Evolutionary conservation across 2,113 vertebrate species (phyloP).

Genomic region (Naja naja): DNA sequence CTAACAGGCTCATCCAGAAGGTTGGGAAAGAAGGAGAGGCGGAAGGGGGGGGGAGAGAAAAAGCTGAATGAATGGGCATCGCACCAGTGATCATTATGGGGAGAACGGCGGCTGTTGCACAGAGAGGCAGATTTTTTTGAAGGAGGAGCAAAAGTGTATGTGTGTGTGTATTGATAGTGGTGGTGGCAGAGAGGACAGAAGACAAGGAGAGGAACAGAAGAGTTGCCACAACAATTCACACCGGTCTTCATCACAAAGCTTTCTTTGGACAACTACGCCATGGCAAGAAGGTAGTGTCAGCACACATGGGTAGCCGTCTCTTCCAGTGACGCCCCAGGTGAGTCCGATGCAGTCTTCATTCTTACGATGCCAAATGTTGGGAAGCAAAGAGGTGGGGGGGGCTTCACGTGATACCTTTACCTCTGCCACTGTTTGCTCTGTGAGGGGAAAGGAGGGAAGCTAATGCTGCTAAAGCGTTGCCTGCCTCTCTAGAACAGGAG

Average conservation of each 20-base stretch:
- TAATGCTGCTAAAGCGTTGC: background rate
- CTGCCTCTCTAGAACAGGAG: background rate
- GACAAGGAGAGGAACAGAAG: slow-evolving; percentile 1
- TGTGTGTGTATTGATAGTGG: background rate
- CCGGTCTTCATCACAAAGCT: slow-evolving; percentile 1
- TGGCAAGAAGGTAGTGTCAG: background rate
- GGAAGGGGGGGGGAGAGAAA: slow-evolving; percentile 52
- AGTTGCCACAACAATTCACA: slow-evolving; percentile 2
- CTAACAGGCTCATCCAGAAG: slow-evolving; percentile 61
- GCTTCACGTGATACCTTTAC: background rate
- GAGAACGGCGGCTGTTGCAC: slow-evolving; percentile 57
- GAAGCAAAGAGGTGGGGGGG: background rate
- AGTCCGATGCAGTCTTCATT: background rate
- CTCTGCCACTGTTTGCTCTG: background rate
- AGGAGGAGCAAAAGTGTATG: slow-evolving; percentile 6
- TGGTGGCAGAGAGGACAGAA: slow-evolving; percentile 20
- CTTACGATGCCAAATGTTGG: background rate
- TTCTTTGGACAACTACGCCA: slow-evolving; percentile 16
- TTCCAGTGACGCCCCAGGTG: slow-evolving; percentile 18
- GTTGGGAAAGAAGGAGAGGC: slow-evolving; percentile 55
- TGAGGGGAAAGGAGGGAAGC: background rate
- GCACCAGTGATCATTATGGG: slow-evolving; percentile 52
- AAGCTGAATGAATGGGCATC: slow-evolving; percentile 68
- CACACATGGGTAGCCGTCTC: background rate
- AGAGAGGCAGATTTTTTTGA: slow-evolving; percentile 37